Evolutionary conservation across 2,797 vertebrate genomes (phyloP).

Genomic region (Siniperca undulata): DNA sequence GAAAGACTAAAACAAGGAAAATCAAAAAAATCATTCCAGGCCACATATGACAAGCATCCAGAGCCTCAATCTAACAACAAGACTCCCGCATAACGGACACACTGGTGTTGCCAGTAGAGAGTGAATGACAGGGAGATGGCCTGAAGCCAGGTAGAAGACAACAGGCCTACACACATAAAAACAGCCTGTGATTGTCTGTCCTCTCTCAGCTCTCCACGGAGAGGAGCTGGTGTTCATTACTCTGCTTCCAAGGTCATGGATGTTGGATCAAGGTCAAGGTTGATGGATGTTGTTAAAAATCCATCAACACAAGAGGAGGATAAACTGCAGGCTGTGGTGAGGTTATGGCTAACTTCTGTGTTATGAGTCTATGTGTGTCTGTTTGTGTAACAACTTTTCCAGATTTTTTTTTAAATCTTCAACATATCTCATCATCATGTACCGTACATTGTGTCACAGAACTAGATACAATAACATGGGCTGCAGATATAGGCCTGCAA

Average conservation of each 20-base stretch:
- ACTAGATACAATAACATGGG: background rate
- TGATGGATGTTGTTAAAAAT: constrained; percentile 26
- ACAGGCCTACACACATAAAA: constrained; percentile 30
- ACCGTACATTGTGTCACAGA: background rate
- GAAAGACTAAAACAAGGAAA: constrained; percentile 12
- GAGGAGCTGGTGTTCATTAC: constrained; percentile 20
- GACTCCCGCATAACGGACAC: constrained; percentile 1
- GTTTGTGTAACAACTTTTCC: no score
- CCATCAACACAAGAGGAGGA: constrained; percentile 4
- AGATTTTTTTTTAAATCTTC: background rate
- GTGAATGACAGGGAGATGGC: constrained; percentile 18
- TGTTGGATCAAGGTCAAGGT: background rate
- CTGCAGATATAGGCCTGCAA: background rate
- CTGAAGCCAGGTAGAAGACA: constrained; percentile 1
- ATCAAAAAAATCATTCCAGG: constrained; percentile 11
- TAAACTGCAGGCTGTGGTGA: background rate
- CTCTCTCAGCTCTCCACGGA: constrained; percentile 11
- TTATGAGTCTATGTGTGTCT: background rate
- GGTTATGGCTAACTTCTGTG: background rate
- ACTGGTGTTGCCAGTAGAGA: constrained; percentile 20
- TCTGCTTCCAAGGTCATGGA: constrained; percentile 13
- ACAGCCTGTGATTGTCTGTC: constrained; percentile 33
- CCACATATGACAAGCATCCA: constrained; percentile 9
- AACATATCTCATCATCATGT: background rate
- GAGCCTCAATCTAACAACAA: constrained; percentile 9